phyloP scores from a whole-genome alignment of 2,113 vertebrate species.

The Varanus komodoensis region DNA sequence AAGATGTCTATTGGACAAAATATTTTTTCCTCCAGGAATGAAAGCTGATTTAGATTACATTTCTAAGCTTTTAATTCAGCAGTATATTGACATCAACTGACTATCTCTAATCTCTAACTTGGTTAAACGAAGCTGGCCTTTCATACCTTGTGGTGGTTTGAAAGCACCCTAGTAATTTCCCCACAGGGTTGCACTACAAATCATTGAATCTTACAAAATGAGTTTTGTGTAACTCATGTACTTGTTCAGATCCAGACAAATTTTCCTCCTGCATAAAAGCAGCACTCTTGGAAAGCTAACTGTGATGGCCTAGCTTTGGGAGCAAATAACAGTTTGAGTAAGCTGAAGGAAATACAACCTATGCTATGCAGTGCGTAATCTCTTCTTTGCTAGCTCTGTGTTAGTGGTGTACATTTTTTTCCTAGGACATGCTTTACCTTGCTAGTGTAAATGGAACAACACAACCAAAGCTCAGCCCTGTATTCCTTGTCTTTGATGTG shows the following conservation, averaged over 20 bases:
- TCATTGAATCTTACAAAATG: slow-evolving; percentile 52
- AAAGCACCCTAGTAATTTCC: slow-evolving; percentile 63
- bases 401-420: neutral
- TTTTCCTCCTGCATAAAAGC: neutral
- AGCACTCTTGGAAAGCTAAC: neutral
- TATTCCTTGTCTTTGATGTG: neutral
- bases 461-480: neutral
- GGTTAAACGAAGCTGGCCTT: slow-evolving; percentile 60
- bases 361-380: no score
- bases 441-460: neutral
- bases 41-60: accelerated
- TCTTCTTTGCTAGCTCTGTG: neutral
- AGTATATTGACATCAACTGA: slow-evolving; percentile 58
- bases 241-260: neutral
- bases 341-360: neutral
- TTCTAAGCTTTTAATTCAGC: slow-evolving; percentile 40
- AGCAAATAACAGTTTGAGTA: neutral
- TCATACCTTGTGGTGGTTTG: slow-evolving; percentile 59
- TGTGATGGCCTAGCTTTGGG: neutral
- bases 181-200: slow-evolving; percentile 59
- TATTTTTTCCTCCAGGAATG: neutral
- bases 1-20: neutral
- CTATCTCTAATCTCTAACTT: slow-evolving; percentile 65
- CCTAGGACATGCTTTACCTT: neutral
- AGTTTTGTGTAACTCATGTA: neutral